Evolutionary conservation across 2,888 invertebrate genomes (phyloP), one percentile per base, ranked within the genome.

Genomic region (Drosophila peninsularis): DNA sequence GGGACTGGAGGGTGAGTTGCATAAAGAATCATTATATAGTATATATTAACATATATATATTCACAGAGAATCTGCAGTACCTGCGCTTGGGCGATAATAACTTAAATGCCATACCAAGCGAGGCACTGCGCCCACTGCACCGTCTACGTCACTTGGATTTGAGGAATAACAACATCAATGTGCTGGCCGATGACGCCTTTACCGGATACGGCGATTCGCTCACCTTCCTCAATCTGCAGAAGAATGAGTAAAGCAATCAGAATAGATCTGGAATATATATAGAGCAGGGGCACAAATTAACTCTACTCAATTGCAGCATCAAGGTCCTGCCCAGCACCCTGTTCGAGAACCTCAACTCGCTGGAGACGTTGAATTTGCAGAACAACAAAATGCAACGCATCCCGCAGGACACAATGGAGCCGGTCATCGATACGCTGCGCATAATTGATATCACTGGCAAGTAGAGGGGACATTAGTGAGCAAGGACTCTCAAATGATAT

Each of bases 221-320:
- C 76, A 97, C 98, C n/a, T 98, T 97, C 93, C 94, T 98, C 32
- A 97, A 97, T 91, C 93, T 98, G 75, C 97, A 98, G 90, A 97
- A 97, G 92, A 98, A 98, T 92, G 96, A 96, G 97, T 97, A 94
- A 96, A 95, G 63, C 54, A 62, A 5, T 36, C 42, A 49, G 27
- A 32, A 47, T 53, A 47, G 49, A 66, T n/a, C 14, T 55, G 11
- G 19, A n/a, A 42, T 42, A 61, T 13, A 41, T 52, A 3, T 36
- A 10, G 21, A 11, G 6, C 36, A 36, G 14, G 14, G 34, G 50
- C 34, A 24, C 3, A 24, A 27, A 17, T 37, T 52, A 52, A 52
- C 11, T 37, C 27, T 32, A 24, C 37, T 47, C 53, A 49, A 66
- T 70, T 71, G 14, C 93, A 98, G 98, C 93, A 96, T 98, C 76